Percentiles rank a stretch among this genome's conserved stretches.
These are phyloP conservation scores for Meles meles DNA, from an alignment of 2,113 vertebrate genomes.

Conservation along the genomic window DNA sequence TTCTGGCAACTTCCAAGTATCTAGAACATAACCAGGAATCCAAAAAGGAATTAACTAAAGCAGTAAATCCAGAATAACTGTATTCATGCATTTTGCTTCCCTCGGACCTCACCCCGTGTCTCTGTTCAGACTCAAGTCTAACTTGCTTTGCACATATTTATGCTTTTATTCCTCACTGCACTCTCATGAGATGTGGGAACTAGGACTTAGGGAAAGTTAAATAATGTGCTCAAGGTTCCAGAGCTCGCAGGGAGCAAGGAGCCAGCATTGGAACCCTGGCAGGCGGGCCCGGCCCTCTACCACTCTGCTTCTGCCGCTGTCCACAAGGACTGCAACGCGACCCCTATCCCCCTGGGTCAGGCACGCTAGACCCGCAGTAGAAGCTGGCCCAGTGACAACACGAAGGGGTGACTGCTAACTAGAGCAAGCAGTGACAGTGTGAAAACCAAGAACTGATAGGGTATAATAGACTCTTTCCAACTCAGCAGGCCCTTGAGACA, in stretches of 20 bases:
- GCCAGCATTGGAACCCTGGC: background rate
- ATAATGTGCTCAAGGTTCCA: background rate
- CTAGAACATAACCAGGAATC: background rate
- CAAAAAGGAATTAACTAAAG: background rate
- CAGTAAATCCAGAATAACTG: background rate
- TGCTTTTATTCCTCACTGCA: too few species aligned
- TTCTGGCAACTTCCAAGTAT: background rate
- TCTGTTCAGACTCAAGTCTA: background rate
- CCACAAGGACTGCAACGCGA: background rate
- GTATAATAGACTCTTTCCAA: background rate
- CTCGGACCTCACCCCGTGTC: background rate
- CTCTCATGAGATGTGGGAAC: background rate
- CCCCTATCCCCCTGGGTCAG: background rate
- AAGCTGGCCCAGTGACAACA: background rate
- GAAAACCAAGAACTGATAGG: background rate
- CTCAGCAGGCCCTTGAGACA: background rate
- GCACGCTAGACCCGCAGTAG: too few species aligned
- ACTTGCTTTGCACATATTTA: background rate
- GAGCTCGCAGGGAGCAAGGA: background rate
- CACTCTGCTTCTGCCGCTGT: background rate
- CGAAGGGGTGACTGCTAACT: background rate
- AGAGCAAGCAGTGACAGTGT: background rate
- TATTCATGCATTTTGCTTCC: accelerated
- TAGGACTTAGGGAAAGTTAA: background rate
- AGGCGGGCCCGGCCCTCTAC: background rate